Base-by-base conservation (phyloP, 2,888 invertebrate genomes). In the Apamea epomidion region DNA sequence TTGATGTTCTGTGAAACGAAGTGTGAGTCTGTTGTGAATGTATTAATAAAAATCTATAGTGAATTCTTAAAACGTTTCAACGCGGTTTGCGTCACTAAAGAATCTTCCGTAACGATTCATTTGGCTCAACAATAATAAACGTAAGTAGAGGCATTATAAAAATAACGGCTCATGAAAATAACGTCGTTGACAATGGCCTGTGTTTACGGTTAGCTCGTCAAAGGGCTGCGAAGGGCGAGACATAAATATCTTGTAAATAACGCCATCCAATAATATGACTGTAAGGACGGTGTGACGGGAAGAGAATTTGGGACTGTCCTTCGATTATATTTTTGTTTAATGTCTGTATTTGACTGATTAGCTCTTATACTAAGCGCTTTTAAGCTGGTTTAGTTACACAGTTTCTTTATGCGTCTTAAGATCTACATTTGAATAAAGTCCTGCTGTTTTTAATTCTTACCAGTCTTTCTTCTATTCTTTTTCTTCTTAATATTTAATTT, bases 171-270 rank as follows among this genome's bases (percentile, higher is more conserved):
- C n/a, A 58, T n/a, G 12, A 81, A 79, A 89, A 81, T 78, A 82
- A 73, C 37, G 74, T 37, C 64, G n/a, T 80, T 76, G 51, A 87
- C 78, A 83, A 83, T 80, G 58, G 70, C 67, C 18, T 65, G 74
- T 81, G 45, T 85, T 83, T 82, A 80, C 79, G 83, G 81, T 74
- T 51, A 62, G 84, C 74, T 89, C 80, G 78, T 89, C 88, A 87
- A 85, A 83, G 79, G 80, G 74, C 54, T 74, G 54, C 69, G 67
- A 88, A 85, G 90, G 88, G 87, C 78, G 80, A 83, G 86, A 90
- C 88, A 89, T 91, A 90, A 92, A 92, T 92, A 92, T 92, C 89
- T 91, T 91, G 92, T 91, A 91, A 92, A 92, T 91, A 92, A 90
- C 89, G 87, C 90, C 90, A 91, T 91, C 88, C 86, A 90, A 92